A percentile compares a stretch with the other conserved stretches of the same genome.
These are phyloP conservation scores for Epirrhoe tristata DNA, from an alignment of 2,888 invertebrate genomes.

Conservation along the genomic window DNA sequence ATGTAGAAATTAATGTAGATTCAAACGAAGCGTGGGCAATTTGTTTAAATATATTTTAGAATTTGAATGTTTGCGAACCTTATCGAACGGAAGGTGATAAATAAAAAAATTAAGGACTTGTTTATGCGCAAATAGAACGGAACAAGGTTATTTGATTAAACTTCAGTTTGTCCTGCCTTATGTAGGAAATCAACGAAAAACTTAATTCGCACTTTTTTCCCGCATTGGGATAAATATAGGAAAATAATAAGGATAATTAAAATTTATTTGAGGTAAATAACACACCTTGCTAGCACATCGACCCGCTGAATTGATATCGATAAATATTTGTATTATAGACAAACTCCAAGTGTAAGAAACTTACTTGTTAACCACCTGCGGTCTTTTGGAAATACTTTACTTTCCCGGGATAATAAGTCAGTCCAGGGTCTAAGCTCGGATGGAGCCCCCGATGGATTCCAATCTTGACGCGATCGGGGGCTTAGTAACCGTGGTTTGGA, in stretches of 20 bases:
- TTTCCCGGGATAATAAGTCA: too few relatives aligned
- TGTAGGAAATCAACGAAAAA: not conserved
- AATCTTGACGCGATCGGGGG: too few relatives aligned
- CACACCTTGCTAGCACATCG: not conserved
- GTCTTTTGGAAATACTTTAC: too few relatives aligned
- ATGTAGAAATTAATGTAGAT: too few relatives aligned
- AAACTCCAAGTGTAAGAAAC: too few relatives aligned
- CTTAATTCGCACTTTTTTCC: not conserved
- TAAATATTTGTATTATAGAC: not conserved
- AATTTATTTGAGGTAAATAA: not conserved
- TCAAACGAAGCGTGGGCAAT: too few relatives aligned
- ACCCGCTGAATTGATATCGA: not conserved
- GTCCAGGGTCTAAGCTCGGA: too few relatives aligned
- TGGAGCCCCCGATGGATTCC: too few relatives aligned
- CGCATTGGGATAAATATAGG: not conserved
- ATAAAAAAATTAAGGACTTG: conserved; percentile 13
- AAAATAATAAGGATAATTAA: not conserved
- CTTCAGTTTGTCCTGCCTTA: not conserved
- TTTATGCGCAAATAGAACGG: not conserved
- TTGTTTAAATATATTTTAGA: too few relatives aligned
- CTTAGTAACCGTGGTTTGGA: too few relatives aligned
- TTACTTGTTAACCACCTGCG: too few relatives aligned
- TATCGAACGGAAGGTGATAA: conserved; percentile 45
- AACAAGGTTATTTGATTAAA: conserved; percentile 2
- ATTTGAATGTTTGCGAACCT: too few relatives aligned